Conservation (phyloP, 2,888 invertebrate species). For the Callyntrura guangdongensis region DNA sequence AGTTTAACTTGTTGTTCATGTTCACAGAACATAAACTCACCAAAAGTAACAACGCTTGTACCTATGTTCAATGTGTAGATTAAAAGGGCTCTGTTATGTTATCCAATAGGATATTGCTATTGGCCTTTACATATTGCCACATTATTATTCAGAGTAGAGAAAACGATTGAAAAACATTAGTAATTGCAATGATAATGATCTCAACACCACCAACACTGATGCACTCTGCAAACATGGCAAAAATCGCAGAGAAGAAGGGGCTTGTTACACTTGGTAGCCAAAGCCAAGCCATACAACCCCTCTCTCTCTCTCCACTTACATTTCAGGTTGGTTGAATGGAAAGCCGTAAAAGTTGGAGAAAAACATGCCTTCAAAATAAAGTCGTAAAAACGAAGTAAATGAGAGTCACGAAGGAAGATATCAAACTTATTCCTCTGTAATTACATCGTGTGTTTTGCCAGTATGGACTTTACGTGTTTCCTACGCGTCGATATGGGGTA, state of each 20-base stretch:
- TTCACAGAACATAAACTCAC: slow-evolving; percentile 45
- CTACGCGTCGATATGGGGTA: neutral
- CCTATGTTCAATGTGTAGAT: neutral
- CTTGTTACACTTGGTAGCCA: slow-evolving; percentile 35
- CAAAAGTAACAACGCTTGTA: neutral
- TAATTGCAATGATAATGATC: slow-evolving; percentile 46
- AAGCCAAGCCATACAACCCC: slow-evolving; percentile 23
- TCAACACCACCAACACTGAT: slow-evolving; percentile 5
- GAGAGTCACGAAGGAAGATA: slow-evolving; percentile 84
- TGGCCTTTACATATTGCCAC: neutral
- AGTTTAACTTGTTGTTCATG: slow-evolving; percentile 45
- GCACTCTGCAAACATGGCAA: slow-evolving; percentile 17
- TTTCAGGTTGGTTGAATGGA: slow-evolving; percentile 65
- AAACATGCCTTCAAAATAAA: slow-evolving; percentile 84
- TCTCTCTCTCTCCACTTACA: slow-evolving; percentile 41
- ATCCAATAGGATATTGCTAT: slow-evolving; percentile 18
- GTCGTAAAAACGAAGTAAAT: slow-evolving; percentile 84
- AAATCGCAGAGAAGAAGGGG: slow-evolving; percentile 3
- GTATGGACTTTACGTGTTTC: slow-evolving; percentile 7
- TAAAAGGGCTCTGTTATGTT: neutral
- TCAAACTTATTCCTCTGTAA: slow-evolving; percentile 82
- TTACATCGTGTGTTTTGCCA: slow-evolving; percentile 29
- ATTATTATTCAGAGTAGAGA: slow-evolving; percentile 29
- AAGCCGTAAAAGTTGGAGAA: slow-evolving; percentile 84
- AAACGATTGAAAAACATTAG: slow-evolving; percentile 46